phyloP scores from a whole-genome alignment of 2,113 vertebrate genomes.

The Poeciliopsis turrubarensis region DNA sequence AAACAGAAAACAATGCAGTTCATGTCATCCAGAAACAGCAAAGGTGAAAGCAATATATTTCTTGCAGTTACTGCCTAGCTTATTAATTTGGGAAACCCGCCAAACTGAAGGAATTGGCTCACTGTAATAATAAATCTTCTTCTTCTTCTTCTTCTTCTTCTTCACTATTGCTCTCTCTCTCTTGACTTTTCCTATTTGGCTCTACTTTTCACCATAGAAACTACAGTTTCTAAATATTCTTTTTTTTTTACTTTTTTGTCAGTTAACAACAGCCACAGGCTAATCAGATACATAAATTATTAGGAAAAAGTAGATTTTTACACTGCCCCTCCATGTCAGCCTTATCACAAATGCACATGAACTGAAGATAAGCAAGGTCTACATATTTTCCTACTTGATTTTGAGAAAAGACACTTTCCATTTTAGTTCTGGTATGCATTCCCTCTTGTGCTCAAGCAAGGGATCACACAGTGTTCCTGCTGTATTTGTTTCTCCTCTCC shows the following conservation, averaged over 20 bases:
- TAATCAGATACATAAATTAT: conserved; percentile 64
- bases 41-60: conserved; percentile 10
- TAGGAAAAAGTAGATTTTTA: conserved; percentile 34
- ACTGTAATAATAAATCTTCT: conserved; percentile 26
- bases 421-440: conserved; percentile 38
- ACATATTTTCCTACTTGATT: conserved; percentile 58
- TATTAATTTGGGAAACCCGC: conserved; percentile 3
- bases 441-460: conserved; percentile 40
- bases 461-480: conserved; percentile 57
- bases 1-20: not conserved
- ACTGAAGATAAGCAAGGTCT: conserved; percentile 49
- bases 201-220: conserved; percentile 30
- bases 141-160: not conserved
- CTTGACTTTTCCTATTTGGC: not conserved
- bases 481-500: conserved; percentile 56
- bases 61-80: not conserved
- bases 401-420: conserved; percentile 45
- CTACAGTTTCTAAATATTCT: conserved; percentile 26
- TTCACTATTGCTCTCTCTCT: not conserved
- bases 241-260: conserved; percentile 5
- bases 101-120: conserved; percentile 20
- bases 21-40: not conserved
- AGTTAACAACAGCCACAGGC: conserved; percentile 45
- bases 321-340: conserved; percentile 15
- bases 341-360: conserved; percentile 42